A percentile compares a stretch with the other conserved stretches of the same genome.
phyloP scores from a whole-genome alignment of 2,888 invertebrate genomes.

The Microctonus brassicae region DNA sequence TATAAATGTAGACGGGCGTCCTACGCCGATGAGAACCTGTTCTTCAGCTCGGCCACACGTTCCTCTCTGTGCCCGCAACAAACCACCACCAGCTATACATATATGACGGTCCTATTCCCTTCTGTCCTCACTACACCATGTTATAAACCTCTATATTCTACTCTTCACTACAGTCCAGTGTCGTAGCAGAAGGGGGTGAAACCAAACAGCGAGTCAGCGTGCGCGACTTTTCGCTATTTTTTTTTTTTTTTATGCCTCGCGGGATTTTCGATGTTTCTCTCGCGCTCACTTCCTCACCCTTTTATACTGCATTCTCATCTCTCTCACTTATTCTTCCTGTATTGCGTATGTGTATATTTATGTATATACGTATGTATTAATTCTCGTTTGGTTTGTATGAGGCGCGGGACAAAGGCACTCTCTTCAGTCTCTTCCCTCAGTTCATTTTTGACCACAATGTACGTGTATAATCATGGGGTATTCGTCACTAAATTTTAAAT shows the following conservation, averaged over 20 bases:
- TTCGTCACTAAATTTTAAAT: slow-evolving; percentile 6
- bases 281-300: neutral
- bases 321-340: too few species aligned
- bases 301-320: neutral
- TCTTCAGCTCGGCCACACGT: slow-evolving; percentile 46
- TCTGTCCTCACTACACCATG: slow-evolving; percentile 10
- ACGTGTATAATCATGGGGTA: slow-evolving; percentile 12
- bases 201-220: slow-evolving; percentile 15
- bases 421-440: neutral
- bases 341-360: too few species aligned
- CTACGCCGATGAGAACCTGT: slow-evolving; percentile 58
- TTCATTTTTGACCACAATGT: neutral
- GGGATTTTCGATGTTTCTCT: slow-evolving; percentile 30
- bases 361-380: neutral
- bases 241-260: slow-evolving; percentile 21
- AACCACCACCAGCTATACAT: neutral
- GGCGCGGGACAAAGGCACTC: slow-evolving; percentile 33
- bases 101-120: slow-evolving; percentile 30
- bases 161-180: slow-evolving; percentile 19
- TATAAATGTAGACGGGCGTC: slow-evolving; percentile 47
- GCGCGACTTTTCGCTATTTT: slow-evolving; percentile 27
- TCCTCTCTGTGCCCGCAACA: slow-evolving; percentile 37
- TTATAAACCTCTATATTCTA: slow-evolving; percentile 13
- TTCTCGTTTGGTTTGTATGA: slow-evolving; percentile 30
- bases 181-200: slow-evolving; percentile 35